Percentiles rank a stretch among this genome's conserved stretches.
phyloP scores from a whole-genome alignment of 2,797 vertebrate species.

The Sorex maritimensis region DNA sequence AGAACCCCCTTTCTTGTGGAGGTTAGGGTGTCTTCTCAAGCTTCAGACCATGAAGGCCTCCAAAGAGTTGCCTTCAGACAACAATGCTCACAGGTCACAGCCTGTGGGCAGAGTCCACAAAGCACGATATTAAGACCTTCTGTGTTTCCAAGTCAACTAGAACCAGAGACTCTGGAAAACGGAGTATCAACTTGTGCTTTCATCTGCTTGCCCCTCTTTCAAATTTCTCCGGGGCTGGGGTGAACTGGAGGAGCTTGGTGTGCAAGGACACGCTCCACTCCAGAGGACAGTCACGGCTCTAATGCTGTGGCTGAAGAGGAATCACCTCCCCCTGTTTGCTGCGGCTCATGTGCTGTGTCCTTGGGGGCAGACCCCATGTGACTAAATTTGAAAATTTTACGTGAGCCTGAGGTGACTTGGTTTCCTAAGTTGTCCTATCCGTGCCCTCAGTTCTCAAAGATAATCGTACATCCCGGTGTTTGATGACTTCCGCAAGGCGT shows the following conservation, averaged over 20 bases:
- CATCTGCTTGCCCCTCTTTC: slow-evolving; percentile 52
- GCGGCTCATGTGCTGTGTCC: background rate
- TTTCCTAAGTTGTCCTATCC: background rate
- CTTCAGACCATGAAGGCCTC: background rate
- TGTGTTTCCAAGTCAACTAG: slow-evolving; percentile 73
- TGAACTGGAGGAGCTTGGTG: background rate
- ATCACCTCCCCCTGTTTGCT: background rate
- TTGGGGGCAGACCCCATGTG: background rate
- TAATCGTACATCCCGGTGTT: background rate
- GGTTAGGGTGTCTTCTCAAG: slow-evolving; percentile 5
- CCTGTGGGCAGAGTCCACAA: slow-evolving; percentile 10
- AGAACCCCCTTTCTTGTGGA: slow-evolving; percentile 54
- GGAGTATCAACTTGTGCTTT: slow-evolving; percentile 68
- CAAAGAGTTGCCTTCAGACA: background rate
- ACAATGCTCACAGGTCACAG: background rate
- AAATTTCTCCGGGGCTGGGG: slow-evolving; percentile 7
- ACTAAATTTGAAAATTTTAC: background rate
- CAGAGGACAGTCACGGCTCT: background rate
- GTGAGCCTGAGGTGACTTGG: background rate
- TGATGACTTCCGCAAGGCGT: background rate
- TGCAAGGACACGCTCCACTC: background rate
- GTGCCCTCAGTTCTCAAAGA: background rate
- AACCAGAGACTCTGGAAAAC: slow-evolving; percentile 61
- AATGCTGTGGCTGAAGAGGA: background rate
- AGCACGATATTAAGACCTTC: slow-evolving; percentile 71